A percentile compares a stretch with the other conserved stretches of the same genome.
phyloP scores from a whole-genome alignment of 2,888 invertebrate species.

The Eudemis profundana region DNA sequence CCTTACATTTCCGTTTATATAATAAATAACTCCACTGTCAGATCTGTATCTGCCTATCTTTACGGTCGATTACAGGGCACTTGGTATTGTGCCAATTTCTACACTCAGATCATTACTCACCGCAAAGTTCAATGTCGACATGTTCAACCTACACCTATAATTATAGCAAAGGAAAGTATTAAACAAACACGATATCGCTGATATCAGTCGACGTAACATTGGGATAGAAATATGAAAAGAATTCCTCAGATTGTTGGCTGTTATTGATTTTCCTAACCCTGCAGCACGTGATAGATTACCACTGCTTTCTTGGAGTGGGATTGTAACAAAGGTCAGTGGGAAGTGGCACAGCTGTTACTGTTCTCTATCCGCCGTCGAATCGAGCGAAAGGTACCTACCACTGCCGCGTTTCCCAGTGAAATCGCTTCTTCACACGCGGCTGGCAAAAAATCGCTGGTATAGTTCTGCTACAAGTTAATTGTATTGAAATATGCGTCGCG shows the following conservation, averaged over 20 bases:
- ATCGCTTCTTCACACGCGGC: constrained; percentile 77
- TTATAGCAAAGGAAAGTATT: constrained; percentile 13
- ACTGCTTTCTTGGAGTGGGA: constrained; percentile 60
- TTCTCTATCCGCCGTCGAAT: constrained; percentile 74
- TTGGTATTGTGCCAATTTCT: constrained; percentile 77
- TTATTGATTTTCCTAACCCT: constrained; percentile 40
- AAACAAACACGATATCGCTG: not conserved
- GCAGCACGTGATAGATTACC: constrained; percentile 44
- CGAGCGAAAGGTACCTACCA: constrained; percentile 83
- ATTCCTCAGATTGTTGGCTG: not conserved
- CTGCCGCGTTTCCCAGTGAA: constrained; percentile 75
- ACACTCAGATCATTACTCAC: constrained; percentile 55
- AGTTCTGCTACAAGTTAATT: constrained; percentile 67
- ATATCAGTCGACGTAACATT: constrained; percentile 2
- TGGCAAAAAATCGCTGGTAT: constrained; percentile 70
- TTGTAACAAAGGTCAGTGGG: constrained; percentile 80
- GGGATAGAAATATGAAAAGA: constrained; percentile 2
- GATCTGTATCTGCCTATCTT: constrained; percentile 3
- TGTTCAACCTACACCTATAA: constrained; percentile 36
- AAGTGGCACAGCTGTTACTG: constrained; percentile 76
- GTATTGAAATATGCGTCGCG: constrained; percentile 70
- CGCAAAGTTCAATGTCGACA: constrained; percentile 75
- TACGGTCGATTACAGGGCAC: constrained; percentile 46
- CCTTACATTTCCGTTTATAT: not conserved
- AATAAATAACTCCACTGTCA: not conserved